Base-by-base conservation (phyloP, 2,888 invertebrate genomes). In the Matsumyia berberina region DNA sequence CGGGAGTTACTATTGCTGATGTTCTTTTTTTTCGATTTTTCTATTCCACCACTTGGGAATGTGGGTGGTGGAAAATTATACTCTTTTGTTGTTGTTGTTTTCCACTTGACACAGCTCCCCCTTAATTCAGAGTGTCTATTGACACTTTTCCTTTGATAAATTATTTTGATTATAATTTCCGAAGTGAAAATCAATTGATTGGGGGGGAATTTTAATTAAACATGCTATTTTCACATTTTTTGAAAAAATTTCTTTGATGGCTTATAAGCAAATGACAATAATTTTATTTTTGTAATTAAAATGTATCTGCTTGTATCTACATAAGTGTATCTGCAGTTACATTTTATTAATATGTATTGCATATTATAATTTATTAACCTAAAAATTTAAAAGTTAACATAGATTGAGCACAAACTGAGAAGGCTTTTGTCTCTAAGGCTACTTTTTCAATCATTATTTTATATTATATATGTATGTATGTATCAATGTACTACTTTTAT, bases 1-100 rank as follows among this genome's bases (percentile, higher is more conserved):
- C 85, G 80, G 66, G 80, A 85, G 64, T 44, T 66, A 42, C 58
- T 76, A 76, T 80, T 80, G 80, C 70, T 85, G 57, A 79, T 79
- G 80, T 85, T 85, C 58, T 70, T 46, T 62, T n/a, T 79, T 79
- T 64, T 74, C 74, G 80, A 80, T 85, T 64, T 70, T 46, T 62
- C 4, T 79, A 74, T 64, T 24, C 42, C 42, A 58, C 58, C 55
- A 35, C 69, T 70, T 64, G 39, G 7, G 37, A 51, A 44, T 73
- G 79, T 64, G 70, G 72, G 66, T 72, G 72, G 55, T 72, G 64
- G 55, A 44, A 55, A 67, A 62, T 57, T 33, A 31, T 53, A 15
- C 7, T 17, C 15, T 67, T 67, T 74, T 67, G 55, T 58, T 79
- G 46, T 69, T 83, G 24, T 66, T 42, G 57, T 57, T 35, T 24